Evolutionary conservation across 2,797 vertebrate genomes (phyloP).

Genomic region (Neomorphus geoffroyi): DNA sequence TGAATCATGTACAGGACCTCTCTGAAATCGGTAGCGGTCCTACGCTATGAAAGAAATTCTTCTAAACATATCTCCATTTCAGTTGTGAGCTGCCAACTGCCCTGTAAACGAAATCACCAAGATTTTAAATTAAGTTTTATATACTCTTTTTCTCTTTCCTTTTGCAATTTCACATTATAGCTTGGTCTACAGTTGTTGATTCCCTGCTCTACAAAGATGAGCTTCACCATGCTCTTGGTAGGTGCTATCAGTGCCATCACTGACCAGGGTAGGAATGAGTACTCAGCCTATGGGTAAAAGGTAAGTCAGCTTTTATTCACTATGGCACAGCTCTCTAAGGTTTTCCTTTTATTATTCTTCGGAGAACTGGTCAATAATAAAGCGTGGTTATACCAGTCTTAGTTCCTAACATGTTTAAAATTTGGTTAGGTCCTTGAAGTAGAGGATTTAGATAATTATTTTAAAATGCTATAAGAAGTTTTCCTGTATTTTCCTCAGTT

Average conservation of each 20-base stretch:
- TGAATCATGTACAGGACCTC: not conserved
- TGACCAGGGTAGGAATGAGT: constrained; percentile 68
- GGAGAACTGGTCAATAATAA: constrained; percentile 67
- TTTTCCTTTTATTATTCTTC: constrained; percentile 39
- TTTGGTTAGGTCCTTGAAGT: constrained; percentile 59
- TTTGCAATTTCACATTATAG: constrained; percentile 66
- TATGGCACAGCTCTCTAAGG: constrained; percentile 65
- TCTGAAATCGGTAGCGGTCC: not conserved
- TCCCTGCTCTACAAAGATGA: constrained; percentile 67
- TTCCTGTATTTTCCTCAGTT: not conserved
- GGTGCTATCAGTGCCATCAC: constrained; percentile 68
- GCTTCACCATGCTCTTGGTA: constrained; percentile 65
- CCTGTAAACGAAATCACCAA: constrained; percentile 10
- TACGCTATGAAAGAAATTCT: not conserved
- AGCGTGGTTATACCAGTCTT: constrained; percentile 61
- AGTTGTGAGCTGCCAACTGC: constrained; percentile 30
- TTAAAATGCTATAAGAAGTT: not conserved
- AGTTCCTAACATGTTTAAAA: constrained; percentile 59
- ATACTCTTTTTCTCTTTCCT: constrained; percentile 68
- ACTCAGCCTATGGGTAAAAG: constrained; percentile 60
- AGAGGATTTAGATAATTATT: not conserved
- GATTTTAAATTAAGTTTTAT: constrained; percentile 62
- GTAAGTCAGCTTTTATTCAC: constrained; percentile 70
- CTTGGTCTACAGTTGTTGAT: constrained; percentile 66
- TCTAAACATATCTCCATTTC: not conserved